Conservation (phyloP, 2,888 invertebrate genomes). For the Andrena marginata region DNA sequence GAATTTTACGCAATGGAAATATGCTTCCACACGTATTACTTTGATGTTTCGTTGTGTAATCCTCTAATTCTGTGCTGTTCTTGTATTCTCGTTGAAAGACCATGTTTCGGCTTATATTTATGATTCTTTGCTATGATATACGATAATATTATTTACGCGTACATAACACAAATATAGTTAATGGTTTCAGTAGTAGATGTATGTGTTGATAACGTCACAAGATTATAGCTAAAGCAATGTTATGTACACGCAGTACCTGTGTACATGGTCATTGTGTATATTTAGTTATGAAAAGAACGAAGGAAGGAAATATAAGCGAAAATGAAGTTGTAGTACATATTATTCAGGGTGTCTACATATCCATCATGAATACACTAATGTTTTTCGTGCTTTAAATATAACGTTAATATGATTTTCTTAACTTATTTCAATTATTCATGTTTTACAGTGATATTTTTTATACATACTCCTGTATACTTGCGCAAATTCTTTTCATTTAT, state of each 20-base stretch:
- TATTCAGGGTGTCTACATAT: not conserved
- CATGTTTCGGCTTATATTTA: not conserved
- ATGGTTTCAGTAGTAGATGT: constrained; percentile 31
- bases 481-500: not conserved
- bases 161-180: constrained; percentile 21
- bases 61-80: constrained; percentile 5
- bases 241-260: constrained; percentile 39
- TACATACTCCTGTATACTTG: too few relatives aligned
- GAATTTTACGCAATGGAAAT: constrained; percentile 27
- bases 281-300: constrained; percentile 38
- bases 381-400: not conserved
- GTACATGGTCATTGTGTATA: constrained; percentile 47
- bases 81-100: not conserved
- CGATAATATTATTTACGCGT: constrained; percentile 23
- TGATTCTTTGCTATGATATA: not conserved
- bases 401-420: not conserved
- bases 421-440: not conserved
- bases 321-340: constrained; percentile 41
- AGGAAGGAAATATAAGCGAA: constrained; percentile 29
- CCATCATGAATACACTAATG: not conserved
- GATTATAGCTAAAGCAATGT: constrained; percentile 48
- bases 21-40: constrained; percentile 5
- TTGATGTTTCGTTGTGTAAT: constrained; percentile 5
- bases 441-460: not conserved
- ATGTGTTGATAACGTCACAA: constrained; percentile 25